phyloP scores from a whole-genome alignment of 2,113 vertebrate species.

The Poeciliopsis retropinna region DNA sequence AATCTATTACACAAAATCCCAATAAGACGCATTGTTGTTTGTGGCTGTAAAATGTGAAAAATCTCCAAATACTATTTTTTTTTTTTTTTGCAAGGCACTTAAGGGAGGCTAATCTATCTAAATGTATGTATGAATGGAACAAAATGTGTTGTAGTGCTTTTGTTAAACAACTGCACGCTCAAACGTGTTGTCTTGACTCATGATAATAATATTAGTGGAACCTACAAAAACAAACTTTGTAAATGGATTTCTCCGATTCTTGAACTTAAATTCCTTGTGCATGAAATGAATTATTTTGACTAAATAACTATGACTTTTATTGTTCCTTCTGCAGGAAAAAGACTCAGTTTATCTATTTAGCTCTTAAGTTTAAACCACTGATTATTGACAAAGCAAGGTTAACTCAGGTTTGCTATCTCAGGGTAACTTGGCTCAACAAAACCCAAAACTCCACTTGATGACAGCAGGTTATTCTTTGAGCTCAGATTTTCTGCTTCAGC shows the following conservation, averaged over 20 bases:
- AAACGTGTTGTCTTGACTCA: not conserved
- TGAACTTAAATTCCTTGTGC: not conserved
- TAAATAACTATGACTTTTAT: conserved; percentile 3
- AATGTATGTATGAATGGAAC: too few species aligned
- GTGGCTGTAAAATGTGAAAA: not conserved
- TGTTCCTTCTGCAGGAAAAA: not conserved
- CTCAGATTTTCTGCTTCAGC: not conserved
- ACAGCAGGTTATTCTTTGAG: not conserved
- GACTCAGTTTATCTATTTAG: not conserved
- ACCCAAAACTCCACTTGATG: not conserved
- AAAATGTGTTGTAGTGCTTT: not conserved
- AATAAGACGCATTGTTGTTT: not conserved
- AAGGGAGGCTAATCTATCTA: not conserved
- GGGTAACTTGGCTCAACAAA: not conserved
- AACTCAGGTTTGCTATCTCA: not conserved
- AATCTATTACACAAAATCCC: not conserved
- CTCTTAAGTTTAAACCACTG: not conserved
- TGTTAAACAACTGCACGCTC: not conserved
- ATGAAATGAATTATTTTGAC: not conserved
- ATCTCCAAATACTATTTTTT: not conserved
- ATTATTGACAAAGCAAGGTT: not conserved
- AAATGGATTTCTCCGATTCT: not conserved
- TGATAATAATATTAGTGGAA: too few species aligned
- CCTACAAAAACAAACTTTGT: conserved; percentile 9
- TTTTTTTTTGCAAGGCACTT: not conserved